Evolutionary conservation across 2,888 invertebrate species (phyloP), one percentile per base, ranked within the genome.

Genomic region (Siphlonurus alternatus): DNA sequence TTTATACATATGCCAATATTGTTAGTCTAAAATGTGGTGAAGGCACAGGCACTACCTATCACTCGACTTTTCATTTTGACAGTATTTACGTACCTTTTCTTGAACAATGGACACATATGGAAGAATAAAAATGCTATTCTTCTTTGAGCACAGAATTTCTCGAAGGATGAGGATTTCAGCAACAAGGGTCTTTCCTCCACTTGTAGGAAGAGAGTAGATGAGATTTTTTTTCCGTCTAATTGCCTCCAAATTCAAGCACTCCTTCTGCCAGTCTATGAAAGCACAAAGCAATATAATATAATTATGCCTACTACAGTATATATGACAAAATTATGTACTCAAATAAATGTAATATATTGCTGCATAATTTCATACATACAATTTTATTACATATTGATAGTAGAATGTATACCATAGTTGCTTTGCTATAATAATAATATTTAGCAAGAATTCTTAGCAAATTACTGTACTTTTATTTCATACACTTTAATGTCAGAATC

Each of bases 21-120:
- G n/a, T n/a, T n/a, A n/a, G n/a, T n/a, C n/a, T n/a, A n/a, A n/a
- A n/a, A n/a, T n/a, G n/a, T n/a, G n/a, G n/a, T n/a, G n/a, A n/a
- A n/a, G n/a, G n/a, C n/a, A n/a, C n/a, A n/a, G n/a, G n/a, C n/a
- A n/a, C n/a, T n/a, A n/a, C n/a, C n/a, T n/a, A n/a, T n/a, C n/a
- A n/a, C n/a, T n/a, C n/a, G n/a, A n/a, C n/a, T n/a, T n/a, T n/a
- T n/a, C n/a, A n/a, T n/a, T n/a, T n/a, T n/a, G n/a, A n/a, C n/a
- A n/a, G n/a, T n/a, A n/a, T n/a, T n/a, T n/a, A 66, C 68, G 69
- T 71, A 93, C 93, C 82, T 98, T 98, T 78, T 98, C 98, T 74
- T 98, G 96, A 0, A 97, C 98, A 71, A 98, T 88, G 3, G 97
- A 91, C 18, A 98, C 93, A 79, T 89, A 98, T 0, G 98, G 98